phyloP scores from a whole-genome alignment of 2,797 vertebrate species.

The Chaunax sp. region DNA sequence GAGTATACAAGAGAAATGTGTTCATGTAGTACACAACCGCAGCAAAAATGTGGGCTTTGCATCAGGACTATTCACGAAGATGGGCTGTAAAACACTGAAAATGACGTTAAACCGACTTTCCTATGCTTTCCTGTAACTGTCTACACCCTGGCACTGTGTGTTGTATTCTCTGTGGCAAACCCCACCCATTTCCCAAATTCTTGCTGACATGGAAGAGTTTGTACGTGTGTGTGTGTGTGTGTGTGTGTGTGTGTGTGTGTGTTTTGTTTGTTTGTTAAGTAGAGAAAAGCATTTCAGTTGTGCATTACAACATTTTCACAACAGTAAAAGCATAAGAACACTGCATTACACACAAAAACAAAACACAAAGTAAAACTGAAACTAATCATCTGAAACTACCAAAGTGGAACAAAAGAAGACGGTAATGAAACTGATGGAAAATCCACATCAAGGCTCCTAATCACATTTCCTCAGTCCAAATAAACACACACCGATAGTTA shows the following conservation, averaged over 20 bases:
- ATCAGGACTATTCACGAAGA: constrained; percentile 1
- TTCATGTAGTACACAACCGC: neutral
- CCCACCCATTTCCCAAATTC: constrained; percentile 11
- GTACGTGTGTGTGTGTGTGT: too few relatives aligned
- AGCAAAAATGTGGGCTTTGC: neutral
- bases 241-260: too few relatives aligned
- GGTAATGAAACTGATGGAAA: constrained; percentile 3
- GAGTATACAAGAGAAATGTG: neutral
- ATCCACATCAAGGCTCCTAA: constrained; percentile 16
- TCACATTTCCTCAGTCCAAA: constrained; percentile 19
- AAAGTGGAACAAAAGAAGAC: neutral
- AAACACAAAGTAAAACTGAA: too few relatives aligned
- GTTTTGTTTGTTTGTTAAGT: too few relatives aligned
- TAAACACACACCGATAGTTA: constrained; percentile 38
- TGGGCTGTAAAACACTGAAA: constrained; percentile 37
- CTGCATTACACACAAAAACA: neutral
- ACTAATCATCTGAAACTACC: neutral
- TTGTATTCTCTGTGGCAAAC: constrained; percentile 26
- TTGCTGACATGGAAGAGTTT: constrained; percentile 10
- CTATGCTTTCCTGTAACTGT: constrained; percentile 54
- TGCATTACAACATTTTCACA: neutral
- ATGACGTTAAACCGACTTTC: neutral
- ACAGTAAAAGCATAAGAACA: neutral
- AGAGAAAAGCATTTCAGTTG: neutral
- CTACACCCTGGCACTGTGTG: constrained; percentile 4